A percentile compares a stretch with the other conserved stretches of the same genome.
Conservation (phyloP, 30 jellyfish, hydroid and myxozoan species). For the Aurelia aurita region DNA sequence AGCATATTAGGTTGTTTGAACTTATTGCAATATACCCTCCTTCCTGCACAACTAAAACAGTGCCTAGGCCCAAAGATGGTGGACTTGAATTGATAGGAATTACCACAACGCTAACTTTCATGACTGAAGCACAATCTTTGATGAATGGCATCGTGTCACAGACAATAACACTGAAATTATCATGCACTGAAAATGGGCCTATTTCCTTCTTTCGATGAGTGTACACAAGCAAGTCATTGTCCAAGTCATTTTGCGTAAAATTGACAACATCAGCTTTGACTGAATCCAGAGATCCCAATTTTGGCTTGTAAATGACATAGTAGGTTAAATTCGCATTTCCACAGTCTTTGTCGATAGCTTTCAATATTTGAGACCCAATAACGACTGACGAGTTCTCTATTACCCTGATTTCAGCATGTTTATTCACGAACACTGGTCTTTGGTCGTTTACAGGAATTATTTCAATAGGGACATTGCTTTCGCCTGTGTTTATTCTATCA, state of each 20-base stretch:
- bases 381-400: slow-evolving; percentile 69
- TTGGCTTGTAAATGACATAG: slow-evolving; percentile 29
- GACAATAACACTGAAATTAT: slow-evolving; percentile 37
- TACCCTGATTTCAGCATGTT: slow-evolving; percentile 8
- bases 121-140: slow-evolving; percentile 26
- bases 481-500: slow-evolving; percentile 23
- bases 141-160: slow-evolving; percentile 19
- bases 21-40: slow-evolving; percentile 9
- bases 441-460: slow-evolving; percentile 50
- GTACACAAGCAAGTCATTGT: slow-evolving; percentile 34
- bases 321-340: neutral
- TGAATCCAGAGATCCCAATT: slow-evolving; percentile 6
- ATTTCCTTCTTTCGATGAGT: slow-evolving; percentile 7
- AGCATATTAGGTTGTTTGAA: neutral
- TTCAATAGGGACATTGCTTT: slow-evolving; percentile 6
- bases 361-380: slow-evolving; percentile 18
- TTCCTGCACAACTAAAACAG: slow-evolving; percentile 25
- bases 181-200: slow-evolving; percentile 48
- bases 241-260: slow-evolving; percentile 38
- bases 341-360: slow-evolving; percentile 61
- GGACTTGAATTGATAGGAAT: slow-evolving; percentile 56
- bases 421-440: slow-evolving; percentile 39
- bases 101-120: slow-evolving; percentile 23
- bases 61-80: slow-evolving; percentile 17
- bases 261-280: neutral